These are phyloP conservation scores for Nibea coibor DNA, from an alignment of 2,113 vertebrate genomes.

Conservation along the genomic window DNA sequence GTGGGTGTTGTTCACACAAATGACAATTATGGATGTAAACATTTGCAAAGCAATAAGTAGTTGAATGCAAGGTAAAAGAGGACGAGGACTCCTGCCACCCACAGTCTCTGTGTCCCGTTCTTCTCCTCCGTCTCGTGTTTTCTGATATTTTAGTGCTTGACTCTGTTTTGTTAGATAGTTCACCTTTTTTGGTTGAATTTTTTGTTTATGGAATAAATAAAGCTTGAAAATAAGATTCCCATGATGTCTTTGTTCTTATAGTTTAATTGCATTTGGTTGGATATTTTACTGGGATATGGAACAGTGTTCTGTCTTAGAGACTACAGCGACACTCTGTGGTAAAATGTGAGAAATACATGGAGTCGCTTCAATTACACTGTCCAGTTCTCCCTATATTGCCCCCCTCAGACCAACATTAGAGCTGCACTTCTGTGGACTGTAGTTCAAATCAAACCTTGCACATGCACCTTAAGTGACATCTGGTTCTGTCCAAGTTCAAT, in stretches of 20 bases:
- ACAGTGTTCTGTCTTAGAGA: not conserved
- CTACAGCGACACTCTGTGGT: slow-evolving; percentile 57
- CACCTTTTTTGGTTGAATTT: slow-evolving; percentile 53
- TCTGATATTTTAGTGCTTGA: slow-evolving; percentile 53
- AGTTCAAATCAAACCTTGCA: not conserved
- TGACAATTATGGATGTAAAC: slow-evolving; percentile 53
- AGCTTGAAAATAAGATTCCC: slow-evolving; percentile 48
- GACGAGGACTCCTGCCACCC: slow-evolving; percentile 8
- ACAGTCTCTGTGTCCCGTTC: slow-evolving; percentile 37
- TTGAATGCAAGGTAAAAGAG: slow-evolving; percentile 30
- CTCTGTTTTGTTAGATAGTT: slow-evolving; percentile 58
- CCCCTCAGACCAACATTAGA: not conserved
- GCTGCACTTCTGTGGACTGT: not conserved
- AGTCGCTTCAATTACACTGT: not conserved
- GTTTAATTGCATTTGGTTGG: not conserved
- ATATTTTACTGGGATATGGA: not conserved
- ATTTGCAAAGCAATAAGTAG: slow-evolving; percentile 33
- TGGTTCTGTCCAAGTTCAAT: not conserved
- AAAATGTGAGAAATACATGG: slow-evolving; percentile 21
- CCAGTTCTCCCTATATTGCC: not conserved
- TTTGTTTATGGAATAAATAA: slow-evolving; percentile 74
- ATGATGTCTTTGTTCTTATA: slow-evolving; percentile 2
- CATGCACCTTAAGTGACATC: not conserved
- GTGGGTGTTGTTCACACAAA: slow-evolving; percentile 28
- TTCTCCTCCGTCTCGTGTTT: slow-evolving; percentile 22